phyloP scores from a whole-genome alignment of 2,113 vertebrate genomes.

The Ictalurus punctatus region DNA sequence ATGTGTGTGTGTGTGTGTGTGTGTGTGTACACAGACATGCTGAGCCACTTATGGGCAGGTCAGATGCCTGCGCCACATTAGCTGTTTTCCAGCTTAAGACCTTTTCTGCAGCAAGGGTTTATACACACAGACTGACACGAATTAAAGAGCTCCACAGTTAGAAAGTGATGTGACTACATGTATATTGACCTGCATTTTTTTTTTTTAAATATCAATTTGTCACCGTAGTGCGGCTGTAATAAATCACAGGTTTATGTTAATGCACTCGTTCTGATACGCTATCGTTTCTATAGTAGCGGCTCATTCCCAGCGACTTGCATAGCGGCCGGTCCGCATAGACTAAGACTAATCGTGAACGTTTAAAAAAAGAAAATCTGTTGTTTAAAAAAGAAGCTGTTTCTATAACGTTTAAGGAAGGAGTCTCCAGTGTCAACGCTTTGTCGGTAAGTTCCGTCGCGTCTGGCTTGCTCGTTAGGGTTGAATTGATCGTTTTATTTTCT shows the following conservation, averaged over 20 bases:
- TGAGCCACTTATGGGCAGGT: constrained; percentile 20
- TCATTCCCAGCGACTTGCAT: neutral
- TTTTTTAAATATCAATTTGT: neutral
- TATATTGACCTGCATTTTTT: neutral
- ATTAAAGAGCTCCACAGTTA: neutral
- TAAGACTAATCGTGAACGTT: neutral
- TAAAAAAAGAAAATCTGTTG: neutral
- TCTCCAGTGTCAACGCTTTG: neutral
- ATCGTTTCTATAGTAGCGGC: neutral
- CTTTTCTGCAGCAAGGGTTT: neutral
- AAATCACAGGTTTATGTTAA: neutral
- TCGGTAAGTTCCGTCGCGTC: neutral
- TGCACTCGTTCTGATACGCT: neutral
- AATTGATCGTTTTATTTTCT: neutral
- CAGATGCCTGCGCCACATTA: constrained; percentile 9
- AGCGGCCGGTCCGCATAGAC: neutral
- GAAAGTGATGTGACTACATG: neutral
- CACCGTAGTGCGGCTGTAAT: neutral
- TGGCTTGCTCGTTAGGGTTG: neutral
- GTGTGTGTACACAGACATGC: constrained; percentile 25
- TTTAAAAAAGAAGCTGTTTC: neutral
- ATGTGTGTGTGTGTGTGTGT: constrained; percentile 5
- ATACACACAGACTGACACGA: neutral
- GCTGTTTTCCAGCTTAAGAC: neutral
- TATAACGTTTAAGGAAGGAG: neutral